Conservation (phyloP, 1,140 invertebrate genomes). For the Idris sp. region DNA sequence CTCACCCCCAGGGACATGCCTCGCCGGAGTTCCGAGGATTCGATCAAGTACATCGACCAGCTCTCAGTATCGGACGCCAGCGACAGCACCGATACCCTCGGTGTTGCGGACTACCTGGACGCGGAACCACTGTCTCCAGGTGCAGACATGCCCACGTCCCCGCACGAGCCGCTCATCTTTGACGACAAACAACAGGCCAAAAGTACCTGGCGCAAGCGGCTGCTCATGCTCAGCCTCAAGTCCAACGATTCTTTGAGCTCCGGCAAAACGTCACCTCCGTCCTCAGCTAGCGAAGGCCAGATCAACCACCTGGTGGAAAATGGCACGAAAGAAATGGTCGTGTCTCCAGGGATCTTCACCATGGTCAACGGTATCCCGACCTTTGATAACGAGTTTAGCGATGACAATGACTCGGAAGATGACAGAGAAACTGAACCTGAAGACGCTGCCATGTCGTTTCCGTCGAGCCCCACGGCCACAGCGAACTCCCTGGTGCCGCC, state of each 20-base stretch:
- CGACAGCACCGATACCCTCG: constrained; percentile 74
- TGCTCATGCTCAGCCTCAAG: constrained; percentile 67
- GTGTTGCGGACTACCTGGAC: constrained; percentile 73
- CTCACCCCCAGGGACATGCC: constrained; percentile 40
- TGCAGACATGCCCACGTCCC: constrained; percentile 62
- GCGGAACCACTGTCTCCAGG: constrained; percentile 71
- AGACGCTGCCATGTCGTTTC: constrained; percentile 69
- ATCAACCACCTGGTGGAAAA: constrained; percentile 6
- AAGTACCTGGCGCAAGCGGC: constrained; percentile 67
- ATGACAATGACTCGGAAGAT: constrained; percentile 60
- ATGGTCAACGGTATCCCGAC: constrained; percentile 63
- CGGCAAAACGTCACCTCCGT: constrained; percentile 64
- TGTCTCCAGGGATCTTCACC: constrained; percentile 52
- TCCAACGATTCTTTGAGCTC: constrained; percentile 68
- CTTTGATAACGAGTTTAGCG: constrained; percentile 70
- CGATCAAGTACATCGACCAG: constrained; percentile 74
- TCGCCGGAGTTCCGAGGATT: constrained; percentile 71
- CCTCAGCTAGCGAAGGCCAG: constrained; percentile 63
- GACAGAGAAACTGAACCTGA: constrained; percentile 70
- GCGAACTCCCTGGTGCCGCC: constrained; percentile 61
- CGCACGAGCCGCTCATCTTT: constrained; percentile 41
- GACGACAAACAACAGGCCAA: constrained; percentile 48
- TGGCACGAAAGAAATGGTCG: constrained; percentile 1
- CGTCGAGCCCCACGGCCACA: constrained; percentile 70
- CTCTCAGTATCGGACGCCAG: constrained; percentile 69